These are phyloP conservation scores for Pristionchus arcanus DNA, from an alignment of 2,888 invertebrate genomes.

Conservation along the genomic window DNA sequence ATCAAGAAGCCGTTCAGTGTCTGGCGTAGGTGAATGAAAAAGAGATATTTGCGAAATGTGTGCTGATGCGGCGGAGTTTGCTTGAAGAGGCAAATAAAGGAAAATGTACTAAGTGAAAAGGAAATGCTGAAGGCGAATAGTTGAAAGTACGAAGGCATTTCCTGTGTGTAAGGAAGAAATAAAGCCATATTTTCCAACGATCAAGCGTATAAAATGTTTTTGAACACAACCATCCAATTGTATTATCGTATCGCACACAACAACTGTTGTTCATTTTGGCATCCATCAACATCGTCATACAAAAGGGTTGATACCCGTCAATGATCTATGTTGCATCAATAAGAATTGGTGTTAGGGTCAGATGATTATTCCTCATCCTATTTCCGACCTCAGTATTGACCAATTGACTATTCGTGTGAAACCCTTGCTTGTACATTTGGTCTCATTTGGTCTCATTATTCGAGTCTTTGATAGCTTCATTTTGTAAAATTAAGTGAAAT, in stretches of 20 bases:
- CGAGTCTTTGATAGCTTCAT: too few species aligned
- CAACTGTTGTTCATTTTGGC: too few species aligned
- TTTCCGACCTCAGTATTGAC: too few species aligned
- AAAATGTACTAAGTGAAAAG: background rate
- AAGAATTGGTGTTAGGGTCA: too few species aligned
- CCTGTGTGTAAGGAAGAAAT: background rate
- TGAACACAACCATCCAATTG: too few species aligned
- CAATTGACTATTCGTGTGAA: background rate
- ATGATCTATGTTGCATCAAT: too few species aligned
- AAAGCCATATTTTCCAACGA: background rate
- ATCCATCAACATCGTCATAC: too few species aligned
- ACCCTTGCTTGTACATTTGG: background rate
- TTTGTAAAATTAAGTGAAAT: too few species aligned
- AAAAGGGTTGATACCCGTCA: too few species aligned
- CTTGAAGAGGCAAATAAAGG: background rate
- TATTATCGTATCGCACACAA: too few species aligned
- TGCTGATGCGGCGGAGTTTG: background rate
- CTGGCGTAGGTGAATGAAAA: background rate
- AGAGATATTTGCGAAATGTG: background rate
- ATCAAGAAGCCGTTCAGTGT: background rate
- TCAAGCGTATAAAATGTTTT: too few species aligned
- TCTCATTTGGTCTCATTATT: background rate
- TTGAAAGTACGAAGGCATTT: background rate
- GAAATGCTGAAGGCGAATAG: background rate
- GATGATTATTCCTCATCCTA: too few species aligned